Conservation (phyloP, 2,113 vertebrate genomes). For the Megaleporinus macrocephalus region DNA sequence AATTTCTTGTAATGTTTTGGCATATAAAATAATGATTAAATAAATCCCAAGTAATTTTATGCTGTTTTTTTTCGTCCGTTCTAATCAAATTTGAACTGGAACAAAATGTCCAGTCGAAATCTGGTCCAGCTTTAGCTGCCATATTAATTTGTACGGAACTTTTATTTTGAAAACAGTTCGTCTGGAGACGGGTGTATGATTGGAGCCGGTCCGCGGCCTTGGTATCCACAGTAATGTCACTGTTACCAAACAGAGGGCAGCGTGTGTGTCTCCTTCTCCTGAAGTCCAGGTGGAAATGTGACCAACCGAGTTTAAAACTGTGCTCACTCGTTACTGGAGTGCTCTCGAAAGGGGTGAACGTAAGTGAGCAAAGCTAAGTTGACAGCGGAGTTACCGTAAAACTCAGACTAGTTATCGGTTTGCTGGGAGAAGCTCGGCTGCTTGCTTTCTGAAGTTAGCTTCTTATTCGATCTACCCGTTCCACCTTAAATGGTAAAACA, state of each 20-base stretch:
- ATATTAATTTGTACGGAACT: background rate
- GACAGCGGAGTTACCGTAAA: no score
- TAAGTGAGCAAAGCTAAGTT: background rate
- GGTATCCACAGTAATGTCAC: conserved; percentile 45
- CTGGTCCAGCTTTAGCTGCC: background rate
- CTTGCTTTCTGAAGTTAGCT: no score
- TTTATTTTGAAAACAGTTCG: conserved; percentile 44
- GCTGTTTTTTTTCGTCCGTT: no score
- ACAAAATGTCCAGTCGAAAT: background rate
- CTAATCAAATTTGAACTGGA: no score
- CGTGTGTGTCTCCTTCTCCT: conserved; percentile 27
- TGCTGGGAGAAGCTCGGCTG: no score
- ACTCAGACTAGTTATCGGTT: no score
- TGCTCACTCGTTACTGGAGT: background rate
- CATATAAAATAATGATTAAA: no score
- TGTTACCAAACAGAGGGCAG: conserved; percentile 32
- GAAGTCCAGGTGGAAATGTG: conserved; percentile 9
- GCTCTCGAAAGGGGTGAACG: conserved; percentile 9
- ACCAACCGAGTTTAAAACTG: background rate
- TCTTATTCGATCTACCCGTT: no score
- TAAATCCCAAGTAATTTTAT: no score
- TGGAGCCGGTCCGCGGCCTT: background rate
- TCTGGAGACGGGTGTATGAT: background rate
- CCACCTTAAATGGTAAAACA: no score
- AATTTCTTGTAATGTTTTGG: no score